phyloP scores from a whole-genome alignment of 2,113 vertebrate species.

The Dromas ardeola region DNA sequence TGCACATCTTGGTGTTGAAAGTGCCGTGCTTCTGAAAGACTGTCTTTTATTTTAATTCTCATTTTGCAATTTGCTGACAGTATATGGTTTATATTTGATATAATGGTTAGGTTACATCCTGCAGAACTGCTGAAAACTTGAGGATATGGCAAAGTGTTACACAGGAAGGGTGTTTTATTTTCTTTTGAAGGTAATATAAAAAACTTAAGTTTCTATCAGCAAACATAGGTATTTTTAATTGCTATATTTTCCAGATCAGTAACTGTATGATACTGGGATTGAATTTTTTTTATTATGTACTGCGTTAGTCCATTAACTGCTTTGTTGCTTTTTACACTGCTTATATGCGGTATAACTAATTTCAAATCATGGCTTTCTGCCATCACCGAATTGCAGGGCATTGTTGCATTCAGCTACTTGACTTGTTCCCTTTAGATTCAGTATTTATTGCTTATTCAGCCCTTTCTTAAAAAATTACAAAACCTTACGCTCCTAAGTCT shows the following conservation, averaged over 20 bases:
- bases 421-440: background rate
- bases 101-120: background rate
- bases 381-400: background rate
- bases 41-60: background rate
- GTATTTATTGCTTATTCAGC: background rate
- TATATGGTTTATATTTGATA: background rate
- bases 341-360: background rate
- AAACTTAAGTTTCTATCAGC: background rate
- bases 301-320: background rate
- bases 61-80: background rate
- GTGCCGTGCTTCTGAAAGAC: background rate
- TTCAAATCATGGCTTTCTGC: background rate
- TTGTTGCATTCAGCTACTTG: background rate
- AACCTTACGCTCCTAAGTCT: background rate
- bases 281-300: background rate
- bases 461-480: background rate
- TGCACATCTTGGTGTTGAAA: background rate
- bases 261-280: background rate
- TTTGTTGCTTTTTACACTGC: background rate
- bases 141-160: background rate
- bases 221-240: background rate
- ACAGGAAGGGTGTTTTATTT: background rate
- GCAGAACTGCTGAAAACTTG: background rate
- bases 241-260: background rate
- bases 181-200: background rate